phyloP scores from a whole-genome alignment of 2,797 vertebrate species.

The Anableps anableps region DNA sequence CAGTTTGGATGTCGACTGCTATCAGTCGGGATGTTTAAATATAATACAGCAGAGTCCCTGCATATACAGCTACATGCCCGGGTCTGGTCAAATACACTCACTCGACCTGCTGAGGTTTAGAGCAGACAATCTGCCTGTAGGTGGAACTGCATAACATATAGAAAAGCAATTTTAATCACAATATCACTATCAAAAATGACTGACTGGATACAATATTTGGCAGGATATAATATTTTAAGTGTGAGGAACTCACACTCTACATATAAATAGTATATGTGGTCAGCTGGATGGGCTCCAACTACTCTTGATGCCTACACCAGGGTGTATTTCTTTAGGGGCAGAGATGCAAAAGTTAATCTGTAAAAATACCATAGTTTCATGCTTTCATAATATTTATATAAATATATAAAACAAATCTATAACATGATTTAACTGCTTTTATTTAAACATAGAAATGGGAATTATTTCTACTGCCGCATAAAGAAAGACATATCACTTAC shows the following conservation, averaged over 20 bases:
- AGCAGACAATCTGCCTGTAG: too few relatives aligned
- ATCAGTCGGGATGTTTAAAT: not conserved
- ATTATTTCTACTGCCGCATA: too few relatives aligned
- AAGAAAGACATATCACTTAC: not conserved
- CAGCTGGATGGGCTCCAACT: not conserved
- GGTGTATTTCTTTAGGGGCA: not conserved
- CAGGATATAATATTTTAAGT: not conserved
- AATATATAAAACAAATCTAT: not conserved
- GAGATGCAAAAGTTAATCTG: not conserved
- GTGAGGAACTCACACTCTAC: not conserved
- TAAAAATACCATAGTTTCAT: not conserved
- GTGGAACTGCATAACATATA: not conserved
- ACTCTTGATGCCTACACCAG: not conserved
- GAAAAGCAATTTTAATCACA: not conserved
- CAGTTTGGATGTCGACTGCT: not conserved
- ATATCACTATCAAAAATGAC: not conserved
- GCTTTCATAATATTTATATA: not conserved
- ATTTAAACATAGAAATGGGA: not conserved
- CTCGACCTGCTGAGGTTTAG: too few relatives aligned
- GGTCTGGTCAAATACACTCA: too few relatives aligned
- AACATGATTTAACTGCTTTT: not conserved
- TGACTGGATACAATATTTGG: not conserved
- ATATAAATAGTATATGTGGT: not conserved
- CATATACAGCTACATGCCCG: not conserved
- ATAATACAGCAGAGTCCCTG: not conserved